Conservation (phyloP, 2,797 vertebrate genomes). For the Spheniscus humboldti region DNA sequence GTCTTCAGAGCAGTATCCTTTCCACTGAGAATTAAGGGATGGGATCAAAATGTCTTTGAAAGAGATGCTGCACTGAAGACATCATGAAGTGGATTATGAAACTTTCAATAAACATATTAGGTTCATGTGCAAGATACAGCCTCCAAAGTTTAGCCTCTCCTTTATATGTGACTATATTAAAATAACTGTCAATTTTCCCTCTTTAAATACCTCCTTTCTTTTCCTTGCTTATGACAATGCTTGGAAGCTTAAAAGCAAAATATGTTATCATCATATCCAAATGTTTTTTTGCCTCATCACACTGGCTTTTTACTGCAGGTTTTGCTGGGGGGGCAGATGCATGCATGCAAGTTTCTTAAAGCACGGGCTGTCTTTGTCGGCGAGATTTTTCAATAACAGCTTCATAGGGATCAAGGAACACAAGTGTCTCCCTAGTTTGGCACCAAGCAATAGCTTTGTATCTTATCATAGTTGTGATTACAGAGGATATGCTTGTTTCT, state of each 20-base stretch:
- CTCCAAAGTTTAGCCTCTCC: background rate
- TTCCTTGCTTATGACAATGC: conserved; percentile 39
- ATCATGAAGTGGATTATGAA: background rate
- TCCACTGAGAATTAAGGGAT: background rate
- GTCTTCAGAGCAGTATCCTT: conserved; percentile 16
- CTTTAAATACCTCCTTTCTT: conserved; percentile 33
- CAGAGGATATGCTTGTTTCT: background rate
- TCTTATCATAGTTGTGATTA: background rate
- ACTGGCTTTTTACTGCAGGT: conserved; percentile 30
- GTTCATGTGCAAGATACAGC: background rate
- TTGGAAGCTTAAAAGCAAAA: conserved; percentile 41
- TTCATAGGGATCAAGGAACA: background rate
- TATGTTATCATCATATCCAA: conserved; percentile 6
- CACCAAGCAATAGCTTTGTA: background rate
- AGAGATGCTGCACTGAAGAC: conserved; percentile 15
- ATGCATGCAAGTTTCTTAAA: background rate
- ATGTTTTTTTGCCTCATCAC: conserved; percentile 51
- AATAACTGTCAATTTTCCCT: background rate
- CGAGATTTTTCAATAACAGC: background rate
- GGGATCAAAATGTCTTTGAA: background rate
- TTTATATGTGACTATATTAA: background rate
- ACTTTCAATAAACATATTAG: background rate
- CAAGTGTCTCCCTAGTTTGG: background rate
- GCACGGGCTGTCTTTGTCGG: background rate
- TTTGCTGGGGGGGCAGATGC: background rate